Base-by-base conservation (phyloP, 2,888 invertebrate genomes). In the Agriopis marginaria region DNA sequence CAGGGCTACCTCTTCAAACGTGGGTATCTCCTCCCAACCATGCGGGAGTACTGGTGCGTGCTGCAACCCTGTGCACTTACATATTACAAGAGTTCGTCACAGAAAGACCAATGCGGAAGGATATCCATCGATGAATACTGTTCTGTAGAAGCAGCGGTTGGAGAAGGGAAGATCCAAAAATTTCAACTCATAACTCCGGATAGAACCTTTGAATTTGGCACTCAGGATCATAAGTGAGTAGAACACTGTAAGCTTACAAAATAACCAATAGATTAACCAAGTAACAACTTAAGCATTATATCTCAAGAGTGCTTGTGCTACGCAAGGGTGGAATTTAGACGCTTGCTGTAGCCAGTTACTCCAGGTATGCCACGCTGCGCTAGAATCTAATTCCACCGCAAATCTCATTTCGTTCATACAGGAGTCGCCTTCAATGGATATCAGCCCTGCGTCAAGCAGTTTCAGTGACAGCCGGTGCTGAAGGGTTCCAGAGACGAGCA, bases 31-130 rank as follows among this genome's bases (percentile, higher is more conserved):
- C 92, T 97, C 44, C 97, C 97, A 0, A 96, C 96, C 0, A 96
- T 97, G 95, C 95, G 96, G 14, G 97, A 97, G 77, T 96, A 97
- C 84, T 97, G 97, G 97, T 97, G 97, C 82, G 97, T 97, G 0
- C 91, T 98, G 0, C 96, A 96, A 68, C 97, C 97, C 0, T 96
- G 96, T 44, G 96, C 96, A 61, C 92, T 97, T 54, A 95, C 95
- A 0, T 97, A 97, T 86, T 97, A 96, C 88, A 97, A 97, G 86
- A 96, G 95, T 77, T 95, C 96, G 0, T 96, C 96, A 0, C 93
- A 93, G 71, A 96, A 95, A 79, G 96, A 97, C 23, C 94, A 95
- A 58, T 96, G 96, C 70, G 97, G 97, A 0, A 90, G 95, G 23
- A 95, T 97, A 64, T 77, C 90, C 0, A 94, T 97, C 39, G 96